Evolutionary conservation across 2,797 vertebrate genomes (phyloP), one percentile per base, ranked within the genome.

Genomic region (Taenioides sp.): DNA sequence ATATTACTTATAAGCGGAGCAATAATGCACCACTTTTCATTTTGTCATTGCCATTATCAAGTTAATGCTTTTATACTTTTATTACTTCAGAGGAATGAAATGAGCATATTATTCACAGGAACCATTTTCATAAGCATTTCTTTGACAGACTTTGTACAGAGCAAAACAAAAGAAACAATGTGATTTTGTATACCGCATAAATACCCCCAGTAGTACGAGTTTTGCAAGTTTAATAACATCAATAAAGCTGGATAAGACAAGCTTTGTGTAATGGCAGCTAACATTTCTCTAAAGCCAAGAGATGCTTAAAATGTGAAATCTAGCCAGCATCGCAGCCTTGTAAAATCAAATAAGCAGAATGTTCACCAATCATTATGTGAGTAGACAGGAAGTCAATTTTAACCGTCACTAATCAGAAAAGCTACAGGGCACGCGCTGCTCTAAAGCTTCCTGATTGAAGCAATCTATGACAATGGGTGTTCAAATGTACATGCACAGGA

Each of bases 361-460:
- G 78, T 77, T 77, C 83, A 78, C 57, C 34, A 79, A 89, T 87
- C 84, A 86, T 84, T 88, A 76, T 81, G 75, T 76, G 77, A 89
- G 67, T 69, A 67, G 84, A 84, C 87, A 85, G 87, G 80, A 88
- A 88, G 83, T 87, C 84, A 67, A 85, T 90, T 88, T 90, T 91
- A 88, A 88, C 84, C 58, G 2, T 86, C 86, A 75, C 77, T 88
- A 87, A 90, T 89, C 81, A 91, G 78, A 86, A 75, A 79, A 77
- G 72, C 54, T 70, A 70, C 49, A 27, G 50, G 40, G n/a, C 37
- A 49, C 14, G n/a, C 73, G 67, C 62, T 1, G 1, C 55, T 58
- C 23, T 1, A 54, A 58, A 14, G 55, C 55, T 25, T 58, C 55
- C 55, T 69, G 64, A 69, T 57, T 28, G 58, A 58, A 57, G 23